phyloP scores from a whole-genome alignment of 2,797 vertebrate genomes.

The Pachyuromys duprasi region DNA sequence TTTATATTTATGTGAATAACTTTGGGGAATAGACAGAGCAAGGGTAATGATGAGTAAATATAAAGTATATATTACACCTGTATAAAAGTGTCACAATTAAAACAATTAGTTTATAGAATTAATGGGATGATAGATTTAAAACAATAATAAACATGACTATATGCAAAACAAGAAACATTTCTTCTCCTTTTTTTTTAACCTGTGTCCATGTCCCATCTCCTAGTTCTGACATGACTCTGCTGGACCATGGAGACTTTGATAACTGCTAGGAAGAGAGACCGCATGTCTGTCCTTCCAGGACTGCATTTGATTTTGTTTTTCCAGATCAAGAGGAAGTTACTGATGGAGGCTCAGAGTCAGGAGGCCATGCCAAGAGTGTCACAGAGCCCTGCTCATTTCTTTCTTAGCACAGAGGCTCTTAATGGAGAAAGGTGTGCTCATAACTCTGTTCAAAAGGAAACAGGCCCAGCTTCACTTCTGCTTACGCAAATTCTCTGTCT shows the following conservation, averaged over 20 bases:
- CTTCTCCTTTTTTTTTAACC: not conserved
- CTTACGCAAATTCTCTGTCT: not conserved
- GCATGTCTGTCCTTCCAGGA: not conserved
- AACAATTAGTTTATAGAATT: not conserved
- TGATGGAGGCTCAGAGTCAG: not conserved
- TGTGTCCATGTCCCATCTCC: not conserved
- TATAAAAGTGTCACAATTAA: not conserved
- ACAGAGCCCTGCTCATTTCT: not conserved
- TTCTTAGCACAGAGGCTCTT: not conserved
- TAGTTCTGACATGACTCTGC: not conserved
- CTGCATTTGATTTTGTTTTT: slow-evolving; percentile 33
- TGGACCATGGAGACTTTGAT: not conserved
- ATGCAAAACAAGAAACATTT: not conserved
- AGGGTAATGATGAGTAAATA: not conserved
- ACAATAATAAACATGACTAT: not conserved
- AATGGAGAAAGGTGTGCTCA: not conserved
- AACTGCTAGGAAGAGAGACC: not conserved
- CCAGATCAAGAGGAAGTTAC: not conserved
- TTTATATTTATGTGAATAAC: not conserved
- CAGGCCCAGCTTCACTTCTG: not conserved
- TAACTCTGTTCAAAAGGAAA: not conserved
- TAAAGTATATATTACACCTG: not conserved
- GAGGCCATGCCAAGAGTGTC: not conserved
- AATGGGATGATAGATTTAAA: not conserved
- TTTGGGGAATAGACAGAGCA: not conserved